These are phyloP conservation scores for Sminthurides bifidus DNA, from an alignment of 1,140 invertebrate genomes.

Conservation along the genomic window DNA sequence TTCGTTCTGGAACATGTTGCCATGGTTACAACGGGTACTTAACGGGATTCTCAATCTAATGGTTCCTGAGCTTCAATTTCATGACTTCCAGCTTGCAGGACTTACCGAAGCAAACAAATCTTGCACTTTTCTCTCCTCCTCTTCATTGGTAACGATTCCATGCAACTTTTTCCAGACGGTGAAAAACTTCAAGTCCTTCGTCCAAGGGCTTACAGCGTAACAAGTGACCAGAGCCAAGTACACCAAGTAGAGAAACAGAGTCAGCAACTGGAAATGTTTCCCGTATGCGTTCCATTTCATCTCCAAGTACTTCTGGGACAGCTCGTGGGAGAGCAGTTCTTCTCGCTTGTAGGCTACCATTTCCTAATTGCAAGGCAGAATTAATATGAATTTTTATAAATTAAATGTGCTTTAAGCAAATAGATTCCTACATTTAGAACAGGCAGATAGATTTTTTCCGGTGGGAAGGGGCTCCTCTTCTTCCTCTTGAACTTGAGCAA, in stretches of 20 bases:
- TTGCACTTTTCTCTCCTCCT: background rate
- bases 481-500: conserved; percentile 35
- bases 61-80: no score
- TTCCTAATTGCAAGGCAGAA: conserved; percentile 42
- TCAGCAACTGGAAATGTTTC: conserved; percentile 66
- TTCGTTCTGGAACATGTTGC: background rate
- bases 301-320: conserved; percentile 70
- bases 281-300: conserved; percentile 82
- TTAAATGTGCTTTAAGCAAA: background rate
- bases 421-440: conserved; percentile 26
- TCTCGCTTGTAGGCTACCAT: conserved; percentile 69
- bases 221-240: conserved; percentile 59
- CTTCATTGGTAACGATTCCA: background rate
- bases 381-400: background rate
- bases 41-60: no score
- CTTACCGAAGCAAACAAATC: background rate
- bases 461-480: no score
- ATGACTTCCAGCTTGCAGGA: no score
- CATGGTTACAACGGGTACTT: no score
- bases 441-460: conserved; percentile 23
- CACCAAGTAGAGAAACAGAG: conserved; percentile 59
- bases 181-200: background rate
- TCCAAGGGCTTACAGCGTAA: conserved; percentile 6
- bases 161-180: conserved; percentile 2
- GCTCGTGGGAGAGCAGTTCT: conserved; percentile 62